Conservation (phyloP, 2,888 invertebrate genomes). For the Rugalucina vietnamica region DNA sequence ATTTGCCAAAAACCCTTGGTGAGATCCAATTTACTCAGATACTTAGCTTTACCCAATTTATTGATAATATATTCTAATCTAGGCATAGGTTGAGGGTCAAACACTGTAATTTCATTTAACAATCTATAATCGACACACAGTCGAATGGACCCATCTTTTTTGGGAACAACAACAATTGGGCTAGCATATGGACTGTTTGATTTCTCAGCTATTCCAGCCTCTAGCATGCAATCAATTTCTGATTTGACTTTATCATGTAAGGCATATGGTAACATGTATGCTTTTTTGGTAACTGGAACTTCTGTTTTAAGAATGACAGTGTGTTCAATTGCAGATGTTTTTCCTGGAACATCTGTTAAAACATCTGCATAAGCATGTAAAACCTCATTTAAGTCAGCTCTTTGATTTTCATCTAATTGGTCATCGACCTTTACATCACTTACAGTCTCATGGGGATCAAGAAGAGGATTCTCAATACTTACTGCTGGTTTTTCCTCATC, state of each 20-base stretch:
- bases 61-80: slow-evolving; percentile 26
- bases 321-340: neutral
- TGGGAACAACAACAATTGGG: slow-evolving; percentile 20
- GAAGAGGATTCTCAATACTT: neutral
- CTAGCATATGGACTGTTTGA: slow-evolving; percentile 29
- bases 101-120: slow-evolving; percentile 34
- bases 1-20: slow-evolving; percentile 48
- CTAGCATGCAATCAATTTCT: slow-evolving; percentile 17
- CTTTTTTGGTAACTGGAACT: slow-evolving; percentile 3
- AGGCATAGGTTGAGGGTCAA: slow-evolving; percentile 40
- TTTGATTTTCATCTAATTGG: neutral
- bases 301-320: slow-evolving; percentile 4
- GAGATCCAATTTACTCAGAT: slow-evolving; percentile 36
- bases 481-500: neutral
- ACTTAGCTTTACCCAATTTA: slow-evolving; percentile 22
- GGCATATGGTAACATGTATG: slow-evolving; percentile 22
- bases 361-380: neutral
- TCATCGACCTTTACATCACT: neutral
- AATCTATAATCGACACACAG: slow-evolving; percentile 49
- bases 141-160: slow-evolving; percentile 19
- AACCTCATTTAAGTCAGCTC: neutral
- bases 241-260: slow-evolving; percentile 8
- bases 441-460: neutral
- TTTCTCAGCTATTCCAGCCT: slow-evolving; percentile 30
- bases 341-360: slow-evolving; percentile 12